Evolutionary conservation across 2,888 invertebrate genomes (phyloP).

Genomic region (Acanthosepion pharaonis): DNA sequence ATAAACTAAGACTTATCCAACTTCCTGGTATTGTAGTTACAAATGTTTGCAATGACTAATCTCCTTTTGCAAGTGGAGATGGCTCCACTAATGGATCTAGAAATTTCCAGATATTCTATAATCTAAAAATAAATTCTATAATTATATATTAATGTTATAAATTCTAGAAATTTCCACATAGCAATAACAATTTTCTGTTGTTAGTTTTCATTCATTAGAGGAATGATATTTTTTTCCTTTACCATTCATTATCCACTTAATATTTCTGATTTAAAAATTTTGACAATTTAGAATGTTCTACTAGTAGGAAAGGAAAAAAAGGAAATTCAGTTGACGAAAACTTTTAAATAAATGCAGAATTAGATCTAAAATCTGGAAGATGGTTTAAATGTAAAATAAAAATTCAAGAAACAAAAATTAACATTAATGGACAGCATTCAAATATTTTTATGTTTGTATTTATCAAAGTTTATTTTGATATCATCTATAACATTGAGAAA

Average conservation of each 20-base stretch:
- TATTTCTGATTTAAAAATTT: neutral
- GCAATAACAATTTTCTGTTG: neutral
- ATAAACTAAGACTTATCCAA: neutral
- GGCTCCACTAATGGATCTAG: neutral
- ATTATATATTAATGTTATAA: no score
- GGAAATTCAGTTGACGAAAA: no score
- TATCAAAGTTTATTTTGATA: no score
- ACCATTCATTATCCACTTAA: neutral
- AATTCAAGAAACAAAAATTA: no score
- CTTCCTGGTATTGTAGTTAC: neutral
- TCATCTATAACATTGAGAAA: no score
- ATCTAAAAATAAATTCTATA: no score
- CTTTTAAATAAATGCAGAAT: no score
- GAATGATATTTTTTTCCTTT: neutral
- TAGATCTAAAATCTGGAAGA: no score
- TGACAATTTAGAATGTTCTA: neutral
- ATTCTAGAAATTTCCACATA: neutral
- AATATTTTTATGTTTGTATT: neutral
- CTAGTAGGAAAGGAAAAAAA: no score
- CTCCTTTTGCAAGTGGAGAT: neutral
- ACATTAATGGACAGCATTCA: neutral
- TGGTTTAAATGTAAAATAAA: no score
- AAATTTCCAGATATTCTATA: neutral
- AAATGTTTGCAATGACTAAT: neutral
- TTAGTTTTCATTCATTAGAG: neutral